Percentiles rank a stretch among this genome's conserved stretches.
Conservation (phyloP, 1,140 invertebrate genomes). For the Brachionus calyciflorus region DNA sequence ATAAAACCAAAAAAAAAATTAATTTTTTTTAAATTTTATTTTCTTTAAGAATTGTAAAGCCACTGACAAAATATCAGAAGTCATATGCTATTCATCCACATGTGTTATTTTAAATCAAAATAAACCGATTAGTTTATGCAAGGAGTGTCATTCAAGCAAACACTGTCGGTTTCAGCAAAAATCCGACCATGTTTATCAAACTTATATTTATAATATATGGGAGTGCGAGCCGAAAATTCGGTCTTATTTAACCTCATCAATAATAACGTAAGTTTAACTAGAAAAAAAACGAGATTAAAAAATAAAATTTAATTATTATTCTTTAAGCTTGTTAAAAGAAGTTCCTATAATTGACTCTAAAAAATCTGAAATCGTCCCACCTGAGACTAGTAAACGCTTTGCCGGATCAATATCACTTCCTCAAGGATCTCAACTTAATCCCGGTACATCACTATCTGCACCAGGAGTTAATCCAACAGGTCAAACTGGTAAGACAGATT, state of each 20-base stretch:
- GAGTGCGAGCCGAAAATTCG: conserved; percentile 47
- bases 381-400: background rate
- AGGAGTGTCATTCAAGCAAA: conserved; percentile 52
- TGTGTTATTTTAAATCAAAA: conserved; percentile 93
- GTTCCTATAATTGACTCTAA: conserved; percentile 53
- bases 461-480: conserved; percentile 40
- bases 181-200: conserved; percentile 51
- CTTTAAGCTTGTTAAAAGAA: conserved; percentile 57
- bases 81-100: conserved; percentile 92
- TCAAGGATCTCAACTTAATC: conserved; percentile 49
- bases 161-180: conserved; percentile 41
- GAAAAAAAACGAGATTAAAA: background rate
- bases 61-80: conserved; percentile 82
- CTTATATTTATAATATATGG: conserved; percentile 66
- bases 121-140: conserved; percentile 87
- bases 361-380: background rate
- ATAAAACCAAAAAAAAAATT: background rate
- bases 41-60: conserved; percentile 79
- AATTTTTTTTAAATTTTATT: background rate
- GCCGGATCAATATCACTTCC: background rate
- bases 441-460: conserved; percentile 55
- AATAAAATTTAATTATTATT: background rate
- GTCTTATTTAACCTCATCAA: conserved; percentile 14
- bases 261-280: conserved; percentile 9
- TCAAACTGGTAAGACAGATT: conserved; percentile 50